Percentiles rank a stretch among this genome's conserved stretches.
Evolutionary conservation across 2,888 invertebrate genomes (phyloP).

Genomic region (Eilema depressum): DNA sequence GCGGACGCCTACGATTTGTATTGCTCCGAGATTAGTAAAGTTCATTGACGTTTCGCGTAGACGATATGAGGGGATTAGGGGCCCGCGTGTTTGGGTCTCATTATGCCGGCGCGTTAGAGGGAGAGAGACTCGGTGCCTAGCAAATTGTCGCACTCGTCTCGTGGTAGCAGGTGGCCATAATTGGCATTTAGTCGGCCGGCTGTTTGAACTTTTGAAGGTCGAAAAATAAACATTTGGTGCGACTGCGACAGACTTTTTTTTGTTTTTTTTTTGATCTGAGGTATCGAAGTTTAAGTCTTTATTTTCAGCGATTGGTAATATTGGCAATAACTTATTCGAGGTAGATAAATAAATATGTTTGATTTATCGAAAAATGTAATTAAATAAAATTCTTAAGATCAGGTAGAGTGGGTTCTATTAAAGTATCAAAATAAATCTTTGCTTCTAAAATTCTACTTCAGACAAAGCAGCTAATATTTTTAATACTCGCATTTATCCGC

Average conservation of each 20-base stretch:
- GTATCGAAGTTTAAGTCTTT: slow-evolving; percentile 24
- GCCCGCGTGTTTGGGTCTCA: slow-evolving; percentile 53
- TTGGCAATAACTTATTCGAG: slow-evolving; percentile 25
- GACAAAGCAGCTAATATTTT: slow-evolving; percentile 16
- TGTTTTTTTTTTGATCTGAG: slow-evolving; percentile 32
- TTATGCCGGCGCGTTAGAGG: slow-evolving; percentile 48
- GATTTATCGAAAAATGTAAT: background rate
- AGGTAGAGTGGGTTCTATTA: background rate
- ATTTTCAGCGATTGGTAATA: slow-evolving; percentile 6
- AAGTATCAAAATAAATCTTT: background rate
- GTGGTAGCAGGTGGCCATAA: slow-evolving; percentile 81
- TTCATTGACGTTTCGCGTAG: slow-evolving; percentile 83
- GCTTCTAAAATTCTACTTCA: background rate
- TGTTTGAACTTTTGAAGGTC: slow-evolving; percentile 84
- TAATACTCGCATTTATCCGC: slow-evolving; percentile 18
- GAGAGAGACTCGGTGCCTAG: slow-evolving; percentile 62
- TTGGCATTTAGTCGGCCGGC: slow-evolving; percentile 73
- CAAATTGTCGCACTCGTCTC: slow-evolving; percentile 76
- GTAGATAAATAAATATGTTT: background rate
- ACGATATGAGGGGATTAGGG: slow-evolving; percentile 67
- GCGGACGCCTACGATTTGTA: slow-evolving; percentile 68
- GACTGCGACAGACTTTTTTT: slow-evolving; percentile 47
- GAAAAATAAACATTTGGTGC: slow-evolving; percentile 71
- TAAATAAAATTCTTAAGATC: background rate
- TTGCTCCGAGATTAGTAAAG: slow-evolving; percentile 74